phyloP scores from a whole-genome alignment of 2,113 vertebrate genomes.

The Cyanoliseus patagonus region DNA sequence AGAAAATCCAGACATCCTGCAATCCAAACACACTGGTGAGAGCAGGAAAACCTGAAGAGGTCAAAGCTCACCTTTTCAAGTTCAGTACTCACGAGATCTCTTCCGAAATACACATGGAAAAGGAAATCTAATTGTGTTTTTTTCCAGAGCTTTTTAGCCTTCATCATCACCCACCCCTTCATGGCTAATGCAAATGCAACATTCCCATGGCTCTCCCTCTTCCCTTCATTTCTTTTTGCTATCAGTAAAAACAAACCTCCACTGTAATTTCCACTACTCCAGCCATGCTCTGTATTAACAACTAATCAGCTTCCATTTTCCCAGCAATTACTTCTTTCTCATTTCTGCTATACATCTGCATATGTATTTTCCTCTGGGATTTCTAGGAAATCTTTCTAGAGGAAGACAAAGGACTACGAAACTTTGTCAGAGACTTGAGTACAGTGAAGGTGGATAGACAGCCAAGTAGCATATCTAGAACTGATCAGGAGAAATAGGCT shows the following conservation, averaged over 20 bases:
- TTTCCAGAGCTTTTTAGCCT: background rate
- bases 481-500: background rate
- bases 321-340: background rate
- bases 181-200: background rate
- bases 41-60: background rate
- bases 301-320: background rate
- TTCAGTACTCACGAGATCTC: background rate
- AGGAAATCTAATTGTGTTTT: background rate
- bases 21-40: background rate
- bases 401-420: background rate
- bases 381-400: background rate
- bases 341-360: background rate
- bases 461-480: background rate
- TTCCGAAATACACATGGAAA: background rate
- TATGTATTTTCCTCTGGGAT: background rate
- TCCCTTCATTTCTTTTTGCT: background rate
- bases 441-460: background rate
- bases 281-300: background rate
- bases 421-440: background rate
- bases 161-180: background rate
- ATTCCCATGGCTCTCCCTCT: background rate
- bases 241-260: background rate
- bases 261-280: background rate
- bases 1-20: background rate
- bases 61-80: background rate